Evolutionary conservation across 2,888 invertebrate genomes (phyloP), one percentile per base, ranked within the genome.

Genomic region (Asteroscopus sphinx): DNA sequence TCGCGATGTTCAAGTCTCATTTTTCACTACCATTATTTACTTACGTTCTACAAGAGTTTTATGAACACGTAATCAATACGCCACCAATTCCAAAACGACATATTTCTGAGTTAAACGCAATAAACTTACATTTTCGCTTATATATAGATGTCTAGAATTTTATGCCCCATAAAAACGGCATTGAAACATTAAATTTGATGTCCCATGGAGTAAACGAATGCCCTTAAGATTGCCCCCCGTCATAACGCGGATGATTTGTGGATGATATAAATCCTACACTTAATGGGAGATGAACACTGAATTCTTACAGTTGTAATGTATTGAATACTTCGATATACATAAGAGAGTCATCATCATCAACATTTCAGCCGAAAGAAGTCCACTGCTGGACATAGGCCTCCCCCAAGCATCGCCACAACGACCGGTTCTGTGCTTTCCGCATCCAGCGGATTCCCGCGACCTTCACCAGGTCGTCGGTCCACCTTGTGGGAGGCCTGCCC

Each of bases 201-300:
- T 73, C 71, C 63, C 41, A 55, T 73, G 67, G 67, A 73, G 67
- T 61, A 74, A 68, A 62, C 68, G 65, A 65, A 74, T 66, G 48
- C 59, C 63, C 61, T 46, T 42, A 74, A 66, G 68, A 68, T 77
- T 59, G 58, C 58, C 52, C 37, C 40, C 33, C 15, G 61, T 42
- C 47, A 67, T 74, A 66, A 68, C 63, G 58, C 37, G 46, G 33
- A 68, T 71, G 75, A 75, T 77, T 75, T 75, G 77, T 75, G 63
- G 72, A 64, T 61, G 55, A 47, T 56, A 74, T 71, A 71, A 71
- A 77, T 74, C 49, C 28, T 52, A 41, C 26, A 47, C 33, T 45
- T 69, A 47, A 48, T 32, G 26, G 32, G 25, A 26, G 13, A 40
- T 45, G 42, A 41, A 54, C 45, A 37, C 25, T 59, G 40, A 33